Conservation (phyloP, 2,888 invertebrate genomes). For the Pomacea canaliculata region DNA sequence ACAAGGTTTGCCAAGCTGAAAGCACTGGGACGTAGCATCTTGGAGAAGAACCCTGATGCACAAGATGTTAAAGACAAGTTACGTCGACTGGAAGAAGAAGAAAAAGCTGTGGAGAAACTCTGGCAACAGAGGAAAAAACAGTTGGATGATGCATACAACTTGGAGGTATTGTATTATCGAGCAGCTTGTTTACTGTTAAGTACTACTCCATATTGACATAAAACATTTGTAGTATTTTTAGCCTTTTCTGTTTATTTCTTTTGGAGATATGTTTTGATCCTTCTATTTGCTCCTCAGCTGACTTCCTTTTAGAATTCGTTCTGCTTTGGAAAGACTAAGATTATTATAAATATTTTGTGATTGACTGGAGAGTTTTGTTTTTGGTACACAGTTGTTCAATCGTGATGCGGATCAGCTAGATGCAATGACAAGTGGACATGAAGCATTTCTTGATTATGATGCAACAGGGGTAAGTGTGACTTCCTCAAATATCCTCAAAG, state of each 20-base stretch:
- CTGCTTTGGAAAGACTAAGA: too few species aligned
- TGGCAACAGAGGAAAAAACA: conserved; percentile 89
- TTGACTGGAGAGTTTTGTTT: too few species aligned
- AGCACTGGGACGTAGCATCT: conserved; percentile 75
- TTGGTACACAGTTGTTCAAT: conserved; percentile 78
- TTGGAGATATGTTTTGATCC: too few species aligned
- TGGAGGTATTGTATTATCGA: conserved; percentile 74
- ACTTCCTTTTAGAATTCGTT: too few species aligned
- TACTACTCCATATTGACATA: too few species aligned
- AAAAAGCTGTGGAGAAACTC: conserved; percentile 80
- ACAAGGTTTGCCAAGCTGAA: conserved; percentile 61
- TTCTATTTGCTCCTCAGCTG: too few species aligned
- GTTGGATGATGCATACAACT: conserved; percentile 87
- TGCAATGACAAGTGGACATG: conserved; percentile 92
- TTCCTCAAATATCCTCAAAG: not conserved
- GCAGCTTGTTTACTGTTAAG: too few species aligned
- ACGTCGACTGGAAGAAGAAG: conserved; percentile 80
- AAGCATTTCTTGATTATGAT: conserved; percentile 90
- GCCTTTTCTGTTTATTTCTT: too few species aligned
- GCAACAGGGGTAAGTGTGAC: conserved; percentile 82
- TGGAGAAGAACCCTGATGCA: conserved; percentile 78
- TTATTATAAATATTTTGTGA: too few species aligned
- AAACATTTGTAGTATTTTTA: too few species aligned
- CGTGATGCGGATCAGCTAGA: conserved; percentile 97
- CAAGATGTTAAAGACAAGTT: conserved; percentile 79